phyloP scores from a whole-genome alignment of 2,113 vertebrate genomes.

The Trematomus loennbergii region DNA sequence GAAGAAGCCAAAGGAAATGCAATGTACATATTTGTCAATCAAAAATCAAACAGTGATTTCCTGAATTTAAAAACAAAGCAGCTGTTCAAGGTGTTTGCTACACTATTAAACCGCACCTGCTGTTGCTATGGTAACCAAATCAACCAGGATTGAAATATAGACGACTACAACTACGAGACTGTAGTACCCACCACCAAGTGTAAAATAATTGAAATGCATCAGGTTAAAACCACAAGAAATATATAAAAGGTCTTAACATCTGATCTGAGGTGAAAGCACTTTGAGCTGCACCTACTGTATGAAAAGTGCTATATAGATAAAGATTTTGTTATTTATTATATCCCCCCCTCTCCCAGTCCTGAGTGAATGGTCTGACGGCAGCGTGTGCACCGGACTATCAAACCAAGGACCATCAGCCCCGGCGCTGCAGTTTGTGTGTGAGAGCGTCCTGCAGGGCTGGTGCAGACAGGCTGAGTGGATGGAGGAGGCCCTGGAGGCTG shows the following conservation, averaged over 20 bases:
- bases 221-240: not conserved
- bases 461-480: slow-evolving; percentile 81
- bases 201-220: not conserved
- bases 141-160: no score
- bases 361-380: slow-evolving; percentile 85
- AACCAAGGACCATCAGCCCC: slow-evolving; percentile 52
- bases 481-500: slow-evolving; percentile 83
- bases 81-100: no score
- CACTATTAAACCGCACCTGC: no score
- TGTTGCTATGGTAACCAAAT: no score
- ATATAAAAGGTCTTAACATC: not conserved
- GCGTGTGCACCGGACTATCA: not conserved
- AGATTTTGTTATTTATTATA: no score
- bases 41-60: no score
- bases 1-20: no score
- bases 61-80: no score
- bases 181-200: not conserved
- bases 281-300: no score
- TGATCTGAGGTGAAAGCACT: no score
- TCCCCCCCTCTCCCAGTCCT: slow-evolving; percentile 77
- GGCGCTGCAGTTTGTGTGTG: slow-evolving; percentile 78
- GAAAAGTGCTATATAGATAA: no score
- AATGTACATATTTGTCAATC: no score
- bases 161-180: not conserved
- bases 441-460: slow-evolving; percentile 84